Conservation (phyloP, 2,797 vertebrate species). For the Macropodus opercularis region DNA sequence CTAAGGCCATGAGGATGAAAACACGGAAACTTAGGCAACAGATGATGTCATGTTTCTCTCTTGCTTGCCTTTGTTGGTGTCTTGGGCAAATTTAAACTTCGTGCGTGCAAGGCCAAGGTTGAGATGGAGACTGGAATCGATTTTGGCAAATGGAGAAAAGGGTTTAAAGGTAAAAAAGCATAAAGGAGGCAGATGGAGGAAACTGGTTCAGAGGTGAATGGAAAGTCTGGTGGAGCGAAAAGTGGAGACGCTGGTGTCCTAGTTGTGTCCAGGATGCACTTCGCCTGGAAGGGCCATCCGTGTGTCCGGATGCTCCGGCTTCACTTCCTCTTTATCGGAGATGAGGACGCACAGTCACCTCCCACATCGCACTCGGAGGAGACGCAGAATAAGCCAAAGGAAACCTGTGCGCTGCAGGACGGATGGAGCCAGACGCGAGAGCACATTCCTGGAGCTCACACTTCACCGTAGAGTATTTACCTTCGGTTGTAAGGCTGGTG, state of each 20-base stretch:
- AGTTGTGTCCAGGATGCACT: neutral
- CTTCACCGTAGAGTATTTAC: conserved; percentile 45
- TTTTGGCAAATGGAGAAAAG: no score
- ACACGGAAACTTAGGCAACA: no score
- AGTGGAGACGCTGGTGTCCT: neutral
- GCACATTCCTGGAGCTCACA: conserved; percentile 38
- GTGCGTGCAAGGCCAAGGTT: neutral
- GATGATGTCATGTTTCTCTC: no score
- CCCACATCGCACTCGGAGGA: conserved; percentile 19
- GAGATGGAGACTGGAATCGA: neutral
- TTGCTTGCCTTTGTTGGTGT: no score
- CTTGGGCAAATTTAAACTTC: no score
- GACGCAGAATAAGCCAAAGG: conserved; percentile 6
- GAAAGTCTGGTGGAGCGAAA: neutral
- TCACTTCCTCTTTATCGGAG: conserved; percentile 11
- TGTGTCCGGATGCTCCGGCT: conserved; percentile 7
- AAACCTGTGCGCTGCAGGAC: conserved; percentile 8
- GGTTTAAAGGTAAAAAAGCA: no score
- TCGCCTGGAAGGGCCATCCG: conserved; percentile 12
- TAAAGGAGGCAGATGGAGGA: neutral
- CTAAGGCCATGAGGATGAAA: no score
- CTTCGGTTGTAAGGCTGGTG: conserved; percentile 45
- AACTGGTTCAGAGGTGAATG: neutral
- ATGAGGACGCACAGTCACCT: neutral
- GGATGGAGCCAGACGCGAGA: neutral